Evolutionary conservation across 2,888 invertebrate species (phyloP).

Genomic region (Drosophila falleni): DNA sequence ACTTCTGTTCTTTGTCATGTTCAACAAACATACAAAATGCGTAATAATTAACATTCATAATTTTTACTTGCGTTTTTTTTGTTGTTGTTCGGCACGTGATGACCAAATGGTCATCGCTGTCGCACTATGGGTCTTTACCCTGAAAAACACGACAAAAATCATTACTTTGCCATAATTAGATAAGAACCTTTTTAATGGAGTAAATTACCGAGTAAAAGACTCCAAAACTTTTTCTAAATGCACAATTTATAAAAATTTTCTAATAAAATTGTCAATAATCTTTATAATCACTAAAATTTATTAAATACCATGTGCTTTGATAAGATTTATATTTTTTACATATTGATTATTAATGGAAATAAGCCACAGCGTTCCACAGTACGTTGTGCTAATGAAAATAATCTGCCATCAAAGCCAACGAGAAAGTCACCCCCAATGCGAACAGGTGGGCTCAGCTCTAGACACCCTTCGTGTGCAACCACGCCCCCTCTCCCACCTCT

Average conservation of each 20-base stretch:
- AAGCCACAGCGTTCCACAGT: background rate
- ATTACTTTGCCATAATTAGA: background rate
- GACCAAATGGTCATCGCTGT: conserved; percentile 53
- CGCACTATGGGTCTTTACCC: background rate
- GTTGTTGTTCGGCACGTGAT: conserved; percentile 27
- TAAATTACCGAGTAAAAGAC: background rate
- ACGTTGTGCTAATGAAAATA: conserved; percentile 79
- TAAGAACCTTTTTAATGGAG: background rate
- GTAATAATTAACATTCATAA: conserved; percentile 79
- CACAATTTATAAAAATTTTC: background rate
- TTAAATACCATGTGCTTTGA: background rate
- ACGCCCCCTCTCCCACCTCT: background rate
- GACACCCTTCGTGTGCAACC: conserved; percentile 1
- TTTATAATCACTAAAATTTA: background rate
- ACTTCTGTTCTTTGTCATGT: conserved; percentile 57
- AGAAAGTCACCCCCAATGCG: conserved; percentile 46
- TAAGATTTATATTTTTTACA: background rate
- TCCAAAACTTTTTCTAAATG: background rate
- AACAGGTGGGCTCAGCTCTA: conserved; percentile 69
- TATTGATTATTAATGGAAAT: background rate
- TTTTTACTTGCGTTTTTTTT: conserved; percentile 26
- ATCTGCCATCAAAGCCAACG: conserved; percentile 82
- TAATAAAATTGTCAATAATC: background rate
- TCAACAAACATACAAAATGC: conserved; percentile 68
- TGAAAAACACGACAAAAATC: background rate